Evolutionary conservation across 2,113 vertebrate species (phyloP).

Genomic region (Uria lomvia): DNA sequence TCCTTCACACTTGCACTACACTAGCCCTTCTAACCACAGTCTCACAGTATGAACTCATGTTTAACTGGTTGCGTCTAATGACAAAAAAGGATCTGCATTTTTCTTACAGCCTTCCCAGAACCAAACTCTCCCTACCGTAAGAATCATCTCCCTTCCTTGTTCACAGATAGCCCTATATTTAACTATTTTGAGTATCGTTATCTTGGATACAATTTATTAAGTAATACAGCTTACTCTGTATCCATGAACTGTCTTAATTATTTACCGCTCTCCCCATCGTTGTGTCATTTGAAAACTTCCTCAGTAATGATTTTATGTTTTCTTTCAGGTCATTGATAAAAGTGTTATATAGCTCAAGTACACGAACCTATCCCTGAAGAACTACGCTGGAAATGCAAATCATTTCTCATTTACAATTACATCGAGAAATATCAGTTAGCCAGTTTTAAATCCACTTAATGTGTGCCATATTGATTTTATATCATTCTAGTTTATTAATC

Average conservation of each 20-base stretch:
- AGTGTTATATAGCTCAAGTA: constrained; percentile 1
- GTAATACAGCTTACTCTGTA: not conserved
- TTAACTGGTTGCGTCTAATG: not conserved
- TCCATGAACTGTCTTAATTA: constrained; percentile 4
- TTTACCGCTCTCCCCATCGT: constrained; percentile 1
- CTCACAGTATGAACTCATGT: not conserved
- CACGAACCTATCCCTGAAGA: constrained; percentile 17
- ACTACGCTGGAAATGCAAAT: constrained; percentile 43
- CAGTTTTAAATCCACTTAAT: constrained; percentile 59
- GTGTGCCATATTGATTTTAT: constrained; percentile 46
- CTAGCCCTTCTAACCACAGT: not conserved
- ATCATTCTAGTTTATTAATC: constrained; percentile 59
- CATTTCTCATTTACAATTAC: constrained; percentile 51
- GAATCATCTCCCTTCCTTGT: not conserved
- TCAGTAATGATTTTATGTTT: constrained; percentile 41
- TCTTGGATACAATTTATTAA: not conserved
- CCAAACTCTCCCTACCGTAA: not conserved
- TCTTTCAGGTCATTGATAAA: constrained; percentile 24
- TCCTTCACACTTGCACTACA: not conserved
- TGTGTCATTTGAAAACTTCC: constrained; percentile 9
- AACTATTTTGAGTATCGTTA: not conserved
- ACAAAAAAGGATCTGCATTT: not conserved
- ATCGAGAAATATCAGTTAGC: constrained; percentile 11
- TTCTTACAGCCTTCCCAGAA: not conserved
- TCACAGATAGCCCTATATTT: not conserved